Evolutionary conservation across 2,113 vertebrate genomes (phyloP).

Genomic region (Podocnemis expansa): DNA sequence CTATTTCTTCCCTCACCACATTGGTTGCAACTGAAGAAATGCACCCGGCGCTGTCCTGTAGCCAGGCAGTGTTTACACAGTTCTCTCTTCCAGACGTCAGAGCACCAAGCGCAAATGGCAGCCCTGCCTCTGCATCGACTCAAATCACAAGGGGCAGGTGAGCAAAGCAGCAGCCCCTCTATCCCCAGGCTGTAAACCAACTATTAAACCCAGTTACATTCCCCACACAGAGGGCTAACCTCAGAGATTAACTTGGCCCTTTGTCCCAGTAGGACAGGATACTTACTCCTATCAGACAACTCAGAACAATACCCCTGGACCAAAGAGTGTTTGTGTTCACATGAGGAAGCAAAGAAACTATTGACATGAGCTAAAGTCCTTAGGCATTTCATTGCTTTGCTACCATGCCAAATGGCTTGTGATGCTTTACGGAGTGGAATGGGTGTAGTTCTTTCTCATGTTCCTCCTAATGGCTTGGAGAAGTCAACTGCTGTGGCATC

Average conservation of each 20-base stretch:
- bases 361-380: too few relatives aligned
- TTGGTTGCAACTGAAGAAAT: background rate
- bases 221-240: background rate
- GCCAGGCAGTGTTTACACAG: background rate
- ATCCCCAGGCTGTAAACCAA: background rate
- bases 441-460: too few relatives aligned
- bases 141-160: background rate
- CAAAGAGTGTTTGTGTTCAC: too few relatives aligned
- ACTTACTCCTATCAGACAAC: background rate
- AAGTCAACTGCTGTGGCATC: too few relatives aligned
- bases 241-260: background rate
- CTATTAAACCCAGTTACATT: background rate
- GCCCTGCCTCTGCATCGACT: background rate
- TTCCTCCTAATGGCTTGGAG: too few relatives aligned
- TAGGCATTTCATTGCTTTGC: too few relatives aligned
- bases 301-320: background rate
- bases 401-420: too few relatives aligned
- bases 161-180: background rate
- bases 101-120: background rate
- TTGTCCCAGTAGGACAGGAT: background rate
- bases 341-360: too few relatives aligned
- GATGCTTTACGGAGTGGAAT: too few relatives aligned
- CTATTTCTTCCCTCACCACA: background rate
- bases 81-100: background rate
- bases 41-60: background rate